Conservation (phyloP, 2,888 invertebrate genomes). For the Copidosoma aretas region DNA sequence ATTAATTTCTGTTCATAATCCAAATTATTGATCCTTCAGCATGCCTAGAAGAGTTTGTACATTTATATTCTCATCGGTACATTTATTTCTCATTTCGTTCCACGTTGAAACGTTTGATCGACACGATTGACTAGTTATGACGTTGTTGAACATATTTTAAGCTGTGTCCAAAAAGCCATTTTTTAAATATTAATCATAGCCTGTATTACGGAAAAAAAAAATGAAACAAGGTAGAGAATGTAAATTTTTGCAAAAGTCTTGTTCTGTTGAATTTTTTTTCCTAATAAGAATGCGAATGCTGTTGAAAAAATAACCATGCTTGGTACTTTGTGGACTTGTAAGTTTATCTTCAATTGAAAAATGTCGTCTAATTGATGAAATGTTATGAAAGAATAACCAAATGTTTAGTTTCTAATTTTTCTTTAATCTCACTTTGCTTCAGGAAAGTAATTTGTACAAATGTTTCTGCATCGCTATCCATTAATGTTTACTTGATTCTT, state of each 20-base stretch:
- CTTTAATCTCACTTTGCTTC: too few species aligned
- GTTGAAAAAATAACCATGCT: neutral
- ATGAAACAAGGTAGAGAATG: neutral
- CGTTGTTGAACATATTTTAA: neutral
- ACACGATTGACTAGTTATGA: neutral
- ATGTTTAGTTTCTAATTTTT: neutral
- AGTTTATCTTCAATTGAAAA: neutral
- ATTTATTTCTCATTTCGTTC: constrained; percentile 5
- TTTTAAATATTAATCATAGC: neutral
- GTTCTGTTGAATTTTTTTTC: neutral
- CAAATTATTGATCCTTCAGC: neutral
- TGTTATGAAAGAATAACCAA: neutral
- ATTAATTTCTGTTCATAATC: neutral
- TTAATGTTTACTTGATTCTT: too few species aligned
- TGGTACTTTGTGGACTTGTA: neutral
- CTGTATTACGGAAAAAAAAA: neutral
- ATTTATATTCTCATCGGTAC: constrained; percentile 8
- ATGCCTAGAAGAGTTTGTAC: neutral
- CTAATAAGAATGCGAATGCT: constrained; percentile 1
- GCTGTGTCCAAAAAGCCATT: neutral
- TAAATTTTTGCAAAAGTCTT: neutral
- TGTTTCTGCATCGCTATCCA: too few species aligned
- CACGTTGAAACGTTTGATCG: constrained; percentile 7
- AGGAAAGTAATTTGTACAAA: too few species aligned
- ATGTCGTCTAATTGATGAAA: too few species aligned